Evolutionary conservation across 2,888 invertebrate species (phyloP), one percentile per base, ranked within the genome.

Genomic region (Brachypterus glaber): DNA sequence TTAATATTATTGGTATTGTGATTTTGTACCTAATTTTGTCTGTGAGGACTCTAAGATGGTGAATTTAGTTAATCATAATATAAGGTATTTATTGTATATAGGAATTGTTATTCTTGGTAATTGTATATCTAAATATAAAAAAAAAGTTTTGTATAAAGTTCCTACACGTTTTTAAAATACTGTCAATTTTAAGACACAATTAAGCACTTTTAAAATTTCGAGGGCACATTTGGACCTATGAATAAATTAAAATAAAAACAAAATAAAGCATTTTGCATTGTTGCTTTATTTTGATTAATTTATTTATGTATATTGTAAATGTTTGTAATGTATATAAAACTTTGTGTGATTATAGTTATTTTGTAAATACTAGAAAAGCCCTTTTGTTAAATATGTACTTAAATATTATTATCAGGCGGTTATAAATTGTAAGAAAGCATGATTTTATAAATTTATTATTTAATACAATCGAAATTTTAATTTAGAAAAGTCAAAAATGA

Each of bases 111-210:
- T 27, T 4, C 12, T 27, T 5, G 7, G 12, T 27, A 36, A 12
- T n/a, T 9, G 21, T 18, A 14, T 34, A 24, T 27, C 27, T 27
- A 27, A 5, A n/a, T n/a, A n/a, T n/a, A n/a, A n/a, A n/a, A n/a
- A n/a, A 33, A 43, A 46, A 41, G 43, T 35, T 49, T 46, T 54
- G 50, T 46, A n/a, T n/a, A 43, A 57, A 57, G 57, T 57, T 57
- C 57, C 57, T 57, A 57, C 51, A 55, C 53, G 12, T n/a, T n/a
- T n/a, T n/a, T n/a, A n/a, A 40, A 46, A 49, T 46, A 50, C 50
- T 46, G 49, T 51, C 48, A 50, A 50, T 49, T 48, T 45, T 47
- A 33, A 37, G 33, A 37, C 41, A 18, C 13, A 25, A 9, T 16
- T 12, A 26, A 7, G 25, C 17, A 34, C 27, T 5, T 27, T 27